Conservation (phyloP, 2,797 vertebrate genomes). For the Liasis olivaceus region DNA sequence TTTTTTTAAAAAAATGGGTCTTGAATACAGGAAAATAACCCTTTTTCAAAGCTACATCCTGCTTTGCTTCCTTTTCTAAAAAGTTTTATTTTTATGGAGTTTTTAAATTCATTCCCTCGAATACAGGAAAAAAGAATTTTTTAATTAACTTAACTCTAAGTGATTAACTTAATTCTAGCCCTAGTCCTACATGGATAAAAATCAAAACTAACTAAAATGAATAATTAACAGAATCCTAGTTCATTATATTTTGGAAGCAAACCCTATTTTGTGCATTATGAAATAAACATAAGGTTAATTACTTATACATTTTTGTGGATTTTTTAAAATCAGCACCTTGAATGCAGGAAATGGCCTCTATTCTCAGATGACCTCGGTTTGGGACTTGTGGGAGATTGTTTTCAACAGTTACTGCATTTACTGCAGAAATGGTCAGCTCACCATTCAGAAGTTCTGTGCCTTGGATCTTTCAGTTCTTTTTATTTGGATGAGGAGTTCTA, state of each 20-base stretch:
- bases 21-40: neutral
- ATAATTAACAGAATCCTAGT: neutral
- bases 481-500: neutral
- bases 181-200: neutral
- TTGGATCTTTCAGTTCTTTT: no score
- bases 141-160: neutral
- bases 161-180: neutral
- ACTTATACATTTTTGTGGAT: neutral
- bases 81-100: neutral
- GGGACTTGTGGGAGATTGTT: neutral
- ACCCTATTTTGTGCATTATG: neutral
- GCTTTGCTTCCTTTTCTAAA: neutral
- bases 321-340: neutral
- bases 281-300: neutral
- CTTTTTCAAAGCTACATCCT: no score
- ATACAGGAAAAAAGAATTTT: neutral
- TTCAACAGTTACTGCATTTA: neutral
- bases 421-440: neutral
- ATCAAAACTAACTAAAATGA: neutral
- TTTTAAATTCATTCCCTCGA: neutral
- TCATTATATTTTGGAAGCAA: neutral
- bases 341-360: neutral
- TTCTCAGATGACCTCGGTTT: neutral
- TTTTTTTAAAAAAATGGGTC: neutral
- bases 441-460: neutral